Evolutionary conservation across 2,888 invertebrate genomes (phyloP).

Genomic region (Microplitis manilae): DNA sequence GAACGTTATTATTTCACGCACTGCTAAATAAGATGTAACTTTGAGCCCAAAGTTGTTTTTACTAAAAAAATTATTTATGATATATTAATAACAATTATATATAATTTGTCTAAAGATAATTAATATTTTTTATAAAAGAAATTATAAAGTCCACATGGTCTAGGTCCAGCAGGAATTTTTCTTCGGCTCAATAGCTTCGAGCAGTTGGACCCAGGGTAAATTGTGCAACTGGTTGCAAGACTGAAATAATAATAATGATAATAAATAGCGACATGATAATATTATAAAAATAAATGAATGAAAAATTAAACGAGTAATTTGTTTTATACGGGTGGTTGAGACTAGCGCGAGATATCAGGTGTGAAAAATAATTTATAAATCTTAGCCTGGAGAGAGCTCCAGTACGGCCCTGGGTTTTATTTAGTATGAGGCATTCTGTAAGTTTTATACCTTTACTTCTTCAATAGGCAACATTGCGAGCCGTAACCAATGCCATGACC

Average conservation of each 20-base stretch:
- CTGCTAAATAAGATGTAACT: slow-evolving; percentile 8
- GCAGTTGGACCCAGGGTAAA: too few relatives aligned
- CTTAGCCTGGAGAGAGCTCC: background rate
- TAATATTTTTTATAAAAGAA: too few relatives aligned
- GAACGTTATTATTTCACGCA: slow-evolving; percentile 52
- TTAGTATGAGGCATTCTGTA: background rate
- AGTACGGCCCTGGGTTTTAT: slow-evolving; percentile 7
- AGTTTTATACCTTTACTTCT: slow-evolving; percentile 42
- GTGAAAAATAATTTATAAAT: background rate
- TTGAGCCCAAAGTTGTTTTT: slow-evolving; percentile 19
- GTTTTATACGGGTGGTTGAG: background rate
- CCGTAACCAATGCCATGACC: slow-evolving; percentile 51
- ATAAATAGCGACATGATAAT: background rate
- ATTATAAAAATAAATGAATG: background rate
- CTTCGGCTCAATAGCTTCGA: too few relatives aligned
- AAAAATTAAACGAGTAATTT: background rate
- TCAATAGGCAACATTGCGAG: slow-evolving; percentile 57
- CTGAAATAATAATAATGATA: too few relatives aligned
- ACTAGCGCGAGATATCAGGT: background rate
- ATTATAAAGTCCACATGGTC: too few relatives aligned
- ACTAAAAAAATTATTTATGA: background rate
- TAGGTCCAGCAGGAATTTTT: too few relatives aligned
- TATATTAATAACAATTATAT: too few relatives aligned
- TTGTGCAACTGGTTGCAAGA: too few relatives aligned
- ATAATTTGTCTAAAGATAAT: too few relatives aligned